Evolutionary conservation across 2,113 vertebrate genomes (phyloP).

Genomic region (Chrysemys picta): DNA sequence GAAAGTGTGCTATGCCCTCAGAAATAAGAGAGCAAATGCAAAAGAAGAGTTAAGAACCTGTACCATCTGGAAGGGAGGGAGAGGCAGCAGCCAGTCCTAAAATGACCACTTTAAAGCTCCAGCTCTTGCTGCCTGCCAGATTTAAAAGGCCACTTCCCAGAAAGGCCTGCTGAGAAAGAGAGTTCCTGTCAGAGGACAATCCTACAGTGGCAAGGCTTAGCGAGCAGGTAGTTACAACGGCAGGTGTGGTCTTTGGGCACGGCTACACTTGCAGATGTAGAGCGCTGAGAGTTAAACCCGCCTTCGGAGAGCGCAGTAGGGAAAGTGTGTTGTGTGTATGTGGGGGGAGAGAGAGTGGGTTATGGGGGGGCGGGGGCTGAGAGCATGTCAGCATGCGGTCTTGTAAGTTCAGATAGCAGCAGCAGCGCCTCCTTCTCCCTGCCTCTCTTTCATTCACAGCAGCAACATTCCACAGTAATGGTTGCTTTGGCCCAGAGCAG

Average conservation of each 20-base stretch:
- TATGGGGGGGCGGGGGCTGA: too few relatives aligned
- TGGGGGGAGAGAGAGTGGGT: too few relatives aligned
- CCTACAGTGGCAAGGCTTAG: not conserved
- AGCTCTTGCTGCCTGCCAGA: not conserved
- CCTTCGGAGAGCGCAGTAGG: too few relatives aligned
- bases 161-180: not conserved
- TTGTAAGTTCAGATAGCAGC: too few relatives aligned
- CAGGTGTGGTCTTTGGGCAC: not conserved
- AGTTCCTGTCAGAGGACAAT: not conserved
- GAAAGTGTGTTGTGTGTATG: too few relatives aligned
- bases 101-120: not conserved
- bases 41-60: not conserved
- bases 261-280: too few relatives aligned
- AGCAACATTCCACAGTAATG: too few relatives aligned
- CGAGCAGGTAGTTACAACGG: not conserved
- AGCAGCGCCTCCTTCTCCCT: too few relatives aligned
- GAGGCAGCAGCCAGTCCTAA: not conserved
- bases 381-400: too few relatives aligned
- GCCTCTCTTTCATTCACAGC: too few relatives aligned
- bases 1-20: not conserved
- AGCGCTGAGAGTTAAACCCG: too few relatives aligned
- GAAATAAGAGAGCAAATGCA: not conserved
- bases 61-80: not conserved
- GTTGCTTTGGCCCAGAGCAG: too few relatives aligned
- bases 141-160: constrained; percentile 17